Percentiles rank a stretch among this genome's conserved stretches.
Evolutionary conservation across 2,888 invertebrate species (phyloP).

Genomic region (Myopa tessellatipennis): DNA sequence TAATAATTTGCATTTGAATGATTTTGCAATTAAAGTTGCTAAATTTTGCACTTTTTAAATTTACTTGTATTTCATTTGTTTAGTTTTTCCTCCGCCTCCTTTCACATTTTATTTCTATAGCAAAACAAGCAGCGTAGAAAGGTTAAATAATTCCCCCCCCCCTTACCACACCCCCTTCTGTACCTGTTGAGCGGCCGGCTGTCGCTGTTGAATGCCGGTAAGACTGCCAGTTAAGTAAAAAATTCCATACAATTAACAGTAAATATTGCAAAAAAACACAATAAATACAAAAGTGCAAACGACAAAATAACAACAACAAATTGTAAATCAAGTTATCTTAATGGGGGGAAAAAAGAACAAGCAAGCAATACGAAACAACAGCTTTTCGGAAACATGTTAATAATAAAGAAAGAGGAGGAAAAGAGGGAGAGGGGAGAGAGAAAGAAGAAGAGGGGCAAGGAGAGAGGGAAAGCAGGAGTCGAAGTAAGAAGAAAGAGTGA

Average conservation of each 20-base stretch:
- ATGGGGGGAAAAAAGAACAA: neutral
- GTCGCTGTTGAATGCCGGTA: slow-evolving; percentile 20
- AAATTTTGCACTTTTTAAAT: neutral
- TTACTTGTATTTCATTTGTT: neutral
- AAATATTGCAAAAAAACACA: slow-evolving; percentile 28
- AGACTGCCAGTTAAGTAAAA: slow-evolving; percentile 24
- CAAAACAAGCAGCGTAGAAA: neutral
- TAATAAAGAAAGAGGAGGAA: neutral
- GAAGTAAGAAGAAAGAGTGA: neutral
- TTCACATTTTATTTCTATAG: neutral
- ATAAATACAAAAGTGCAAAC: slow-evolving; percentile 32
- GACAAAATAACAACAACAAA: slow-evolving; percentile 32
- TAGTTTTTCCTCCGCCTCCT: neutral
- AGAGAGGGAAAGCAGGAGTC: neutral
- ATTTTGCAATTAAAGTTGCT: neutral
- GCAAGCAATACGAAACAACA: neutral
- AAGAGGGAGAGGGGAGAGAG: neutral
- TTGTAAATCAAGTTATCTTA: slow-evolving; percentile 19
- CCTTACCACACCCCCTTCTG: no score
- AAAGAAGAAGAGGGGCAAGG: neutral
- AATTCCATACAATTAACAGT: slow-evolving; percentile 5
- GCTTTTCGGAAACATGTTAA: neutral
- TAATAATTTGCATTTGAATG: neutral
- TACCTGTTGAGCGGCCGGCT: neutral
- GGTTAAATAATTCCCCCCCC: no score